Base-by-base conservation (phyloP, 2,888 invertebrate species). In the Phalera bucephala region DNA sequence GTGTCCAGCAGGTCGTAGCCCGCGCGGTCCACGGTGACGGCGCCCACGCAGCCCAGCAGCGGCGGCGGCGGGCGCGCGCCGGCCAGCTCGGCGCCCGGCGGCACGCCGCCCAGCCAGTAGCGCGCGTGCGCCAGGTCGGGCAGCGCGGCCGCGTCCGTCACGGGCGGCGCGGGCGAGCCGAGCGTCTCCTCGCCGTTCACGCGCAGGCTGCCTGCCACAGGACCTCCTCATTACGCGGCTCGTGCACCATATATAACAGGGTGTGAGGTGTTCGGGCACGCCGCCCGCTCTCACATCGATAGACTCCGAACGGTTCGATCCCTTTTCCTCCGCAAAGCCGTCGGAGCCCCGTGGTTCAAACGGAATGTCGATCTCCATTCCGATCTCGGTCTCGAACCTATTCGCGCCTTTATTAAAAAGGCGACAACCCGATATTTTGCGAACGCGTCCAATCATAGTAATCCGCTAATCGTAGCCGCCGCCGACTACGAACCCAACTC, bases 91-190 rank as follows among this genome's bases (percentile, higher is more conserved):
- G 29, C 19, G 17, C 93, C 94, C 1, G 97, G 96, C 2, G 97
- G 95, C 1, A 95, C 91, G 0, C 98, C 98, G 1, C 97, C 98
- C 59, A 97, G 91, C 83, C 95, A 96, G 77, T 96, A 95, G 19
- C 92, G 88, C 0, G 94, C 93, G 25, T 91, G 85, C 0, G 91
- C 80, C 23, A 95, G 86, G 72, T 95, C 94, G 0, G 95, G 94
- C 26, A 95, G 91, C 78, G 90, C 86, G 3, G 85, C 82, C 5
- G 88, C 84, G 12, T 82, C 66, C 37, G 91, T 91, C 37, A 90
- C 86, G 3, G 94, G 94, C 5, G 93, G 92, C 0, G 92, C 88
- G 4, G 94, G 93, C 0, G 93, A 93, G 11, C 93, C 93, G 45
- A 91, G 90, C 27, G 92, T 93, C 66, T 91, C 92, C 64, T 93